Conservation (phyloP, 2,888 invertebrate species). For the Drosophila acutilabella region DNA sequence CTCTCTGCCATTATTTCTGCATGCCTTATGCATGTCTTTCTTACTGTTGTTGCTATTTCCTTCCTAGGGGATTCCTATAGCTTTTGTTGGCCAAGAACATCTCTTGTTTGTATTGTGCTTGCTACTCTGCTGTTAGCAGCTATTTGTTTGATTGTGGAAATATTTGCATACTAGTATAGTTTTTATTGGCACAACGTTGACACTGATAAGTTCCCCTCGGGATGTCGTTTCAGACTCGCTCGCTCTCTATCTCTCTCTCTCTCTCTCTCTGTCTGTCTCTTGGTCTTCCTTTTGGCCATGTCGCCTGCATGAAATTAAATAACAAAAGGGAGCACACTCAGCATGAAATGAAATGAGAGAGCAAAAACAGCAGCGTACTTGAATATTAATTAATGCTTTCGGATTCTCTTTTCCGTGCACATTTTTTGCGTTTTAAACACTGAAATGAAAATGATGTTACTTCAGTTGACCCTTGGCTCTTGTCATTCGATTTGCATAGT, state of each 20-base stretch:
- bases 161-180: conserved; percentile 80
- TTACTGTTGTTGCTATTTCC: conserved; percentile 23
- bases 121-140: conserved; percentile 65
- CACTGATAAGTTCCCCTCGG: conserved; percentile 78
- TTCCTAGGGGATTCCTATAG: conserved; percentile 61
- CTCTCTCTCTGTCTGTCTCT: conserved; percentile 2
- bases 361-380: conserved; percentile 57
- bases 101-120: conserved; percentile 56
- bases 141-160: conserved; percentile 81
- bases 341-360: conserved; percentile 8
- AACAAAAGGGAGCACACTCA: conserved; percentile 43
- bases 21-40: conserved; percentile 67
- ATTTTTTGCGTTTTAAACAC: conserved; percentile 29
- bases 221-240: conserved; percentile 28
- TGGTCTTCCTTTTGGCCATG: conserved; percentile 10
- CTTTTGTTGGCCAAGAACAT: conserved; percentile 55
- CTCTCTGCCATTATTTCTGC: conserved; percentile 68
- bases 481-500: conserved; percentile 74
- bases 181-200: conserved; percentile 81
- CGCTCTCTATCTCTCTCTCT: background rate
- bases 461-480: conserved; percentile 55
- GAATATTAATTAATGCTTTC: conserved; percentile 76
- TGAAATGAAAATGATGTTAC: conserved; percentile 14
- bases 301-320: conserved; percentile 60
- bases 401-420: conserved; percentile 29